Evolutionary conservation across 2,113 vertebrate species (phyloP).

Genomic region (Azemiops feae): DNA sequence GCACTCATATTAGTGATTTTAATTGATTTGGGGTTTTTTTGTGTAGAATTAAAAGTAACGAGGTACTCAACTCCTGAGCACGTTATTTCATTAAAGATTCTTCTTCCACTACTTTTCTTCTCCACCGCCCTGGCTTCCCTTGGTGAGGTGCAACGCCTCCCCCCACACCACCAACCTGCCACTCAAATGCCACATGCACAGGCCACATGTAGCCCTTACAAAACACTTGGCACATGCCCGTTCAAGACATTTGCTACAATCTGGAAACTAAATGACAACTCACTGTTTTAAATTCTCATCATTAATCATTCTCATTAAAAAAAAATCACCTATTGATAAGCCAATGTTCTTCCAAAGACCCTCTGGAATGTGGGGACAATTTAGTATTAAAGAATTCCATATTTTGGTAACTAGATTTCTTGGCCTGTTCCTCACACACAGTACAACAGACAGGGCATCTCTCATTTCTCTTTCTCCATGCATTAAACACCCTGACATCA

Average conservation of each 20-base stretch:
- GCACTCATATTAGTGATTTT: neutral
- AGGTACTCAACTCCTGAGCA: neutral
- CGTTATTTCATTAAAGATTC: neutral
- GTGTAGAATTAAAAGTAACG: neutral
- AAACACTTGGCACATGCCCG: neutral
- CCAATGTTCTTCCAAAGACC: neutral
- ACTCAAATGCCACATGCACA: neutral
- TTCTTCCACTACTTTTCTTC: neutral
- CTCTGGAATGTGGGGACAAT: neutral
- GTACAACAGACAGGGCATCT: neutral
- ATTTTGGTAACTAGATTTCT: neutral
- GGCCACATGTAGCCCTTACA: neutral
- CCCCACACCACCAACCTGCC: neutral
- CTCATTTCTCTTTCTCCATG: neutral
- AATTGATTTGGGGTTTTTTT: neutral
- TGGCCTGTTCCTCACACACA: neutral
- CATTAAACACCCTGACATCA: neutral
- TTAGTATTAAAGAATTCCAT: neutral
- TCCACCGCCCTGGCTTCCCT: neutral
- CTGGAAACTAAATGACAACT: neutral
- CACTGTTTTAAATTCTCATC: neutral
- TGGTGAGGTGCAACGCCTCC: neutral
- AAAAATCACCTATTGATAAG: neutral
- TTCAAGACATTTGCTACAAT: neutral
- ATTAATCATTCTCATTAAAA: neutral